Base-by-base conservation (phyloP, 2,113 vertebrate species). In the Boulengeromyrus knoepffleri region DNA sequence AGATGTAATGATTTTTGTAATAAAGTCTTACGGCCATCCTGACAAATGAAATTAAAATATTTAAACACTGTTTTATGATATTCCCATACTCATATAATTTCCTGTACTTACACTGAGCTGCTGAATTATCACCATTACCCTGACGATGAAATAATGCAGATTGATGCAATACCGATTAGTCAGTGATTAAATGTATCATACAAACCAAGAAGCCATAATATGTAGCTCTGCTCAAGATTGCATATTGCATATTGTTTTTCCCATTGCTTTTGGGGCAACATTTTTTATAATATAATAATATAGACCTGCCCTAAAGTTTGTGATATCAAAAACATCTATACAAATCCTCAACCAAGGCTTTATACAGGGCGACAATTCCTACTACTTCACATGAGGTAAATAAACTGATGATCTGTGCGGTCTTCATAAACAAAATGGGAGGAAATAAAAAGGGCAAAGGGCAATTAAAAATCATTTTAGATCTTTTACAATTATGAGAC, bases 41-140 rank as follows among this genome's bases (percentile, higher is more conserved):
- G 98, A 99, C 97, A 98, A 99, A 99, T 99, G 97, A 98, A 99
- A 99, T 99, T 98, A 99, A 99, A 99, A 99, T 99, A 99, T 99
- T 99, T 98, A 99, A 99, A 98, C 97, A 98, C 97, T 98, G 97
- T 98, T 99, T 98, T 97, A 99, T 97, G 97, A 97, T 97, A 98
- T 98, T 97, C 98, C 96, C 96, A 96, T 96, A 95, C 49, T 97
- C 96, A 95, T 97, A 96, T 97, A 96, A 96, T 96, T 96, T 97
- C 95, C 95, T 97, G 96, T 95, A 96, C 96, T 96, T 96, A 97
- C 95, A 96, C 95, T 95, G 95, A 94, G 91, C 95, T 56, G 21
- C 77, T 56, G 50, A 45, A 27, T 53, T 84, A 42, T 56, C 31
- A 89, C 96, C 96, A 97, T 97, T 97, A 97, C 95, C 96, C 95